A percentile compares a stretch with the other conserved stretches of the same genome.
Evolutionary conservation across 2,888 invertebrate species (phyloP).

Genomic region (Dryobota labecula): DNA sequence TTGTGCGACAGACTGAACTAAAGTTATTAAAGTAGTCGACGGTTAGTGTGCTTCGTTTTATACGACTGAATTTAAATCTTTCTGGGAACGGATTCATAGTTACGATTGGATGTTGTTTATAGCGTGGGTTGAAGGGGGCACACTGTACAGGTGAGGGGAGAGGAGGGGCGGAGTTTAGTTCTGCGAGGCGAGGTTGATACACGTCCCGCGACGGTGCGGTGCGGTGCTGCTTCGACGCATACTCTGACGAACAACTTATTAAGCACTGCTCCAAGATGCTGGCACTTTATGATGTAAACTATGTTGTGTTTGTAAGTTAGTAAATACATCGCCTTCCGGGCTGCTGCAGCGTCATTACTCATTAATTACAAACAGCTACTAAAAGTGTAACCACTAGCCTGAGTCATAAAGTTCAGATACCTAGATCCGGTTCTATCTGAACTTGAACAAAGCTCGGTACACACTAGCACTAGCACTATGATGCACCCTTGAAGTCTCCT

Average conservation of each 20-base stretch:
- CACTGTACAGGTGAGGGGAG: neutral
- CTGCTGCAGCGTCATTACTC: neutral
- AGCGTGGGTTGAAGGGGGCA: neutral
- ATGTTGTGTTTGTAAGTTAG: slow-evolving; percentile 1
- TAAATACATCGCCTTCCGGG: neutral
- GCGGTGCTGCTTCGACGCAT: neutral
- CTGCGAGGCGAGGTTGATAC: slow-evolving; percentile 13
- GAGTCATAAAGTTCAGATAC: neutral
- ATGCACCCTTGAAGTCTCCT: slow-evolving; percentile 22
- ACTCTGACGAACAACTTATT: slow-evolving; percentile 15
- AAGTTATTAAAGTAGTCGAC: slow-evolving; percentile 48
- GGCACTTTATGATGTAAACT: neutral
- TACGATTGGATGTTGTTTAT: slow-evolving; percentile 49
- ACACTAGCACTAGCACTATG: neutral
- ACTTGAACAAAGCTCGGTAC: neutral
- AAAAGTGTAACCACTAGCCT: no score
- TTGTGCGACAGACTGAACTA: slow-evolving; percentile 43
- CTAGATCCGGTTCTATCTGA: neutral
- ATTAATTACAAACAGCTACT: neutral
- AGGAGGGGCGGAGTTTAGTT: neutral
- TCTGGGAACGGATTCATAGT: slow-evolving; percentile 54
- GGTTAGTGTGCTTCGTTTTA: slow-evolving; percentile 25
- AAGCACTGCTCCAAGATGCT: slow-evolving; percentile 2
- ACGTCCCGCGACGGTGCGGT: slow-evolving; percentile 6
- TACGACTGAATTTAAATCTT: slow-evolving; percentile 54